These are phyloP conservation scores for Maniola hyperantus DNA, from an alignment of 2,888 invertebrate species.

Conservation along the genomic window DNA sequence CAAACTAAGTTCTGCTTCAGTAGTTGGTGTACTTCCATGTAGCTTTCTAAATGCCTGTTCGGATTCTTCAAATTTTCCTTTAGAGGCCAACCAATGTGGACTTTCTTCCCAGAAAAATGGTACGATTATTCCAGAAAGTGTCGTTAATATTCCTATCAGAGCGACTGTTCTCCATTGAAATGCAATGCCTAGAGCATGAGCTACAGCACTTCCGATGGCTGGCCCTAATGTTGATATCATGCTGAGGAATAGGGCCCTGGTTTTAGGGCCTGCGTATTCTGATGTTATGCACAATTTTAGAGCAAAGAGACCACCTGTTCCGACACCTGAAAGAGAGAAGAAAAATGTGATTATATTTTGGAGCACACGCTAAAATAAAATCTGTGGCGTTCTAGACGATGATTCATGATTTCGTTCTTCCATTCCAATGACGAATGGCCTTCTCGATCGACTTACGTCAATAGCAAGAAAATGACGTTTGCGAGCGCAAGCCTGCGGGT, in stretches of 20 bases:
- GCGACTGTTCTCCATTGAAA: constrained; percentile 41
- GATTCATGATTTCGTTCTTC: too few relatives aligned
- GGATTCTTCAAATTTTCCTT: constrained; percentile 41
- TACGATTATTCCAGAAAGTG: constrained; percentile 30
- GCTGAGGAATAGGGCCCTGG: constrained; percentile 34
- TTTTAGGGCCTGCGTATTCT: constrained; percentile 35
- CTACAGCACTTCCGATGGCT: constrained; percentile 36
- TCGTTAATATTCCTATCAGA: constrained; percentile 38
- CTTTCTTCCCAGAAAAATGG: constrained; percentile 42
- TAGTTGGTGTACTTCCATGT: constrained; percentile 24
- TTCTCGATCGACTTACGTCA: too few relatives aligned
- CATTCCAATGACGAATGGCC: too few relatives aligned
- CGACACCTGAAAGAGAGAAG: not conserved
- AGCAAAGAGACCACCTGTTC: not conserved
- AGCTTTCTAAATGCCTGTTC: constrained; percentile 29
- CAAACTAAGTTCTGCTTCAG: constrained; percentile 39
- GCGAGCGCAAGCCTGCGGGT: too few relatives aligned
- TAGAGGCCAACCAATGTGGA: constrained; percentile 43
- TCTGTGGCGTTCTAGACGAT: too few relatives aligned
- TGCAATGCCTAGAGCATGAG: constrained; percentile 37
- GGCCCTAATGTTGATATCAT: constrained; percentile 38
- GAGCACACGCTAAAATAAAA: too few relatives aligned
- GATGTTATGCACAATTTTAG: constrained; percentile 18
- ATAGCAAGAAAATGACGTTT: too few relatives aligned
- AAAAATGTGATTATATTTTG: too few relatives aligned